Evolutionary conservation across 2,113 vertebrate genomes (phyloP).

Genomic region (Romanogobio albipinnatus): DNA sequence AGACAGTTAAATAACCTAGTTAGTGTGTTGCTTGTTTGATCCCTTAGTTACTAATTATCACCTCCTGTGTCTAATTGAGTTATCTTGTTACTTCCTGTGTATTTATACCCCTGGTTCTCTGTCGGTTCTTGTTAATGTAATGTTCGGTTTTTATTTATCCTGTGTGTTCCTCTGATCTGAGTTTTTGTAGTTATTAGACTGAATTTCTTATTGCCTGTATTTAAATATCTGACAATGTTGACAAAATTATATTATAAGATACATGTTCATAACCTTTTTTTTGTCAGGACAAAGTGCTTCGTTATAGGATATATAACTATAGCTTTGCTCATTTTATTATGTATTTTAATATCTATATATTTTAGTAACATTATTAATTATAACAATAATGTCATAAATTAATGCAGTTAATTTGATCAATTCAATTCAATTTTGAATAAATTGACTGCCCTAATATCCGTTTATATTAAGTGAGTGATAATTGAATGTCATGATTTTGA

Average conservation of each 20-base stretch:
- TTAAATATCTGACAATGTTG: neutral
- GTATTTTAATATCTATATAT: too few relatives aligned
- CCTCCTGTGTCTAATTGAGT: too few relatives aligned
- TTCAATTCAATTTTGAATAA: neutral
- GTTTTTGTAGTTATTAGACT: too few relatives aligned
- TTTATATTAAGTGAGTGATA: neutral
- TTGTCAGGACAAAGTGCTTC: neutral
- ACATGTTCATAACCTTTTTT: neutral
- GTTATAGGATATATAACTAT: neutral
- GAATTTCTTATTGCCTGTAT: neutral
- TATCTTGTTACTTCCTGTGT: too few relatives aligned
- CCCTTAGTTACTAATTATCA: too few relatives aligned
- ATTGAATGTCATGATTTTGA: neutral
- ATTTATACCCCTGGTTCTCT: too few relatives aligned
- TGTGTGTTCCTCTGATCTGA: too few relatives aligned
- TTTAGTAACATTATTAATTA: neutral
- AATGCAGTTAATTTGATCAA: neutral
- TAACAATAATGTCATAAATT: neutral
- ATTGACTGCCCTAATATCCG: neutral
- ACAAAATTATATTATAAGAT: neutral
- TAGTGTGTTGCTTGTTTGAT: too few relatives aligned
- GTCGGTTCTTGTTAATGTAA: too few relatives aligned
- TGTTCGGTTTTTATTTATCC: too few relatives aligned
- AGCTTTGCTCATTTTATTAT: neutral
- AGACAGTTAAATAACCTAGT: too few relatives aligned